Evolutionary conservation across 2,888 invertebrate species (phyloP).

Genomic region (Tolmerus cingulatus): DNA sequence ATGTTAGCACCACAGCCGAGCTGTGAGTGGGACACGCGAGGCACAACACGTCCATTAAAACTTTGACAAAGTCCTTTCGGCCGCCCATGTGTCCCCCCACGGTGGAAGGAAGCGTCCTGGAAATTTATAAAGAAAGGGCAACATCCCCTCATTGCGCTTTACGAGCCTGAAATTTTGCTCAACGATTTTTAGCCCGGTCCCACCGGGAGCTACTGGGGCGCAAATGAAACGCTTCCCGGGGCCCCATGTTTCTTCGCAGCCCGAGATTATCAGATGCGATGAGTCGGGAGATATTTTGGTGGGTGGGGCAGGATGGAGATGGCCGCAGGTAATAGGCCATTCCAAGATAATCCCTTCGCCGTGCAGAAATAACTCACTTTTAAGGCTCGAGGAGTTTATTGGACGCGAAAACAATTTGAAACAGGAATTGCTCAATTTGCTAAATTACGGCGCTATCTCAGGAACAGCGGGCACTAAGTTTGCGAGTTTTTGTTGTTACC

Average conservation of each 20-base stretch:
- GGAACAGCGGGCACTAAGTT: neutral
- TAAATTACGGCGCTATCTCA: neutral
- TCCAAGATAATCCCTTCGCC: neutral
- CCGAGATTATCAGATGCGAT: slow-evolving; percentile 26
- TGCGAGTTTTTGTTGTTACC: neutral
- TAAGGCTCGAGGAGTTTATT: neutral
- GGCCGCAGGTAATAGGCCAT: slow-evolving; percentile 32
- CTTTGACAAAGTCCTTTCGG: slow-evolving; percentile 37
- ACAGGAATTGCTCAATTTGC: slow-evolving; percentile 1
- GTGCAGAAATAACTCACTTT: neutral
- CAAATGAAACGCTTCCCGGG: neutral
- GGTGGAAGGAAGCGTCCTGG: neutral
- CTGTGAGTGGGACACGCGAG: slow-evolving; percentile 42
- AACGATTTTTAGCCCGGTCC: slow-evolving; percentile 3
- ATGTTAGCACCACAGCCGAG: neutral
- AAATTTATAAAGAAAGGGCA: neutral
- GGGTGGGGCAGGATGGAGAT: neutral
- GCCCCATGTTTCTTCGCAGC: neutral
- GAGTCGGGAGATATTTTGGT: neutral
- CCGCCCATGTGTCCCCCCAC: neutral
- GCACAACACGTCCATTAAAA: slow-evolving; percentile 46
- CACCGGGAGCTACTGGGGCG: neutral
- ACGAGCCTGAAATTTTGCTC: slow-evolving; percentile 3
- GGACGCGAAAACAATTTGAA: slow-evolving; percentile 9
- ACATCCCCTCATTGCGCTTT: neutral